phyloP scores from a whole-genome alignment of 2,113 vertebrate species.

The Donacobius atricapilla region DNA sequence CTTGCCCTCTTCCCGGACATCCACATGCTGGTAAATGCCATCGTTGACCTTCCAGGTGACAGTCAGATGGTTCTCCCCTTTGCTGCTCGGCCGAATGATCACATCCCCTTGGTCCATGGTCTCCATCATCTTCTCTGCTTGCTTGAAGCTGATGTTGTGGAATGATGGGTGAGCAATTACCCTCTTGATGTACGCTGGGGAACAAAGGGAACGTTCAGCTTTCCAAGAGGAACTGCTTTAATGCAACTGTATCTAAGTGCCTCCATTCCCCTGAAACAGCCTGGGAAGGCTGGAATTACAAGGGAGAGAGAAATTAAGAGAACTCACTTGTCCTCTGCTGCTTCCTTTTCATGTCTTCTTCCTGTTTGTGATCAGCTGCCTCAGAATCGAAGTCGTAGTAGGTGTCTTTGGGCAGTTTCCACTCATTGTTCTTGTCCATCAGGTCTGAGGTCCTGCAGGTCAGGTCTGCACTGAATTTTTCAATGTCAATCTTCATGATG shows the following conservation, averaged over 20 bases:
- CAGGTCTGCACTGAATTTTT: constrained; percentile 96
- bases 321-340: constrained; percentile 95
- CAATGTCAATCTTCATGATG: constrained; percentile 99
- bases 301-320: not conserved
- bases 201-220: not conserved
- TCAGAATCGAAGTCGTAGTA: constrained; percentile 96
- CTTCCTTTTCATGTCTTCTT: constrained; percentile 94
- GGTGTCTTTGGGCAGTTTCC: constrained; percentile 96
- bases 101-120: constrained; percentile 97
- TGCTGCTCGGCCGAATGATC: constrained; percentile 96
- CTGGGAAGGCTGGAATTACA: not conserved
- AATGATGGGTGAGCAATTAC: constrained; percentile 98
- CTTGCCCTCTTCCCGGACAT: constrained; percentile 95
- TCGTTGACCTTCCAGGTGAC: constrained; percentile 98
- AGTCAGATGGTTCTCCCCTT: constrained; percentile 95
- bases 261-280: not conserved
- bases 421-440: constrained; percentile 95
- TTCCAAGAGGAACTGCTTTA: not conserved
- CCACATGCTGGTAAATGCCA: constrained; percentile 95
- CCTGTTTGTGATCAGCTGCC: constrained; percentile 88
- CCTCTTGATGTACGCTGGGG: constrained; percentile 92
- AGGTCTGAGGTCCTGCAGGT: constrained; percentile 96
- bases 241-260: not conserved
- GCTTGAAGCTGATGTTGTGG: constrained; percentile 99
- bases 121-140: constrained; percentile 99